Evolutionary conservation across 1,140 invertebrate species (phyloP).

Genomic region (Archegozetes longisetosus): DNA sequence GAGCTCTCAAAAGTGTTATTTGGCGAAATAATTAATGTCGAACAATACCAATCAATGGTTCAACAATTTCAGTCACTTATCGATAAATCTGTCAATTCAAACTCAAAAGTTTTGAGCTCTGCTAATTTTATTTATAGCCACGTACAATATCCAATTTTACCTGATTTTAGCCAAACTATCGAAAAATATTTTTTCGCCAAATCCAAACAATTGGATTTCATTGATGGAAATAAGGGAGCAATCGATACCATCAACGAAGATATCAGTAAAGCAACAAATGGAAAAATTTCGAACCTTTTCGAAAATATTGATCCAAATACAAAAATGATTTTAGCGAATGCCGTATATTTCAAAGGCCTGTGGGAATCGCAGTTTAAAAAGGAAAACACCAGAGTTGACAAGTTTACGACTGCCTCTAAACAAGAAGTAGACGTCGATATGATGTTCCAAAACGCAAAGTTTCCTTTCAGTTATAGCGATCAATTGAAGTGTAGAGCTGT

Average conservation of each 20-base stretch:
- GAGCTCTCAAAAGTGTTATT: neutral
- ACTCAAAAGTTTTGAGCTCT: neutral
- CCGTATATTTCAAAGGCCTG: conserved; percentile 66
- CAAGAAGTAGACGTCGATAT: conserved; percentile 40
- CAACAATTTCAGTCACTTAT: neutral
- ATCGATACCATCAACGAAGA: conserved; percentile 47
- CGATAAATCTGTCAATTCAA: neutral
- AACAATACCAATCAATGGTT: neutral
- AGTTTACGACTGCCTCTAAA: conserved; percentile 41
- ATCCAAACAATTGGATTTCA: neutral
- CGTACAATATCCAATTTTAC: neutral
- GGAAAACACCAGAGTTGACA: conserved; percentile 35
- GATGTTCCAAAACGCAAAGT: conserved; percentile 33
- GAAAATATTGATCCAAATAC: conserved; percentile 35
- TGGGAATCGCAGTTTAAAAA: conserved; percentile 54
- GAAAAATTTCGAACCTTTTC: conserved; percentile 51
- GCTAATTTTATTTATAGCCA: neutral
- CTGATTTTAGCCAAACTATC: neutral
- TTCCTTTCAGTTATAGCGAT: conserved; percentile 1
- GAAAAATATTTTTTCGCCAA: neutral
- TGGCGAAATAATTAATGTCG: neutral
- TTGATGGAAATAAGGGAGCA: conserved; percentile 26
- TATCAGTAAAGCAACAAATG: conserved; percentile 47
- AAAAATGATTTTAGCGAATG: conserved; percentile 55
- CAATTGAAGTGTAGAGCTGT: conserved; percentile 10